These are phyloP conservation scores for Exocentrus adspersus DNA, from an alignment of 2,888 invertebrate species.

Conservation along the genomic window DNA sequence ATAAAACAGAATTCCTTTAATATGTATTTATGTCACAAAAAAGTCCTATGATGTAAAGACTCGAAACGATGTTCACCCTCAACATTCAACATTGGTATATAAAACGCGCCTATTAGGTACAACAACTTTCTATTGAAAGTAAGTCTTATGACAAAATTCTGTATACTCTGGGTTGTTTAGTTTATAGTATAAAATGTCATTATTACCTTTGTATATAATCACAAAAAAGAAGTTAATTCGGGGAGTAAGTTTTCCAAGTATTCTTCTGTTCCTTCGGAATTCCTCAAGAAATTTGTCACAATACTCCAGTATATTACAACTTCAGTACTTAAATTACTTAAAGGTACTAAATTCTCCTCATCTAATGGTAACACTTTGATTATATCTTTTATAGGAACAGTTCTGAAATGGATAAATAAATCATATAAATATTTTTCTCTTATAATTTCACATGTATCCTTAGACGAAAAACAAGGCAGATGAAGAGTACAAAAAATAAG, in stretches of 20 bases:
- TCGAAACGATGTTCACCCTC: too few relatives aligned
- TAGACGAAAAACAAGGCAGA: too few relatives aligned
- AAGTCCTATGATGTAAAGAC: too few relatives aligned
- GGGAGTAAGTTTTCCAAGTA: constrained; percentile 67
- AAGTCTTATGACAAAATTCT: too few relatives aligned
- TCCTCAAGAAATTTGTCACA: constrained; percentile 63
- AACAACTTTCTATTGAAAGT: background rate
- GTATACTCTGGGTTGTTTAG: too few relatives aligned
- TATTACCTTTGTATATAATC: constrained; percentile 65
- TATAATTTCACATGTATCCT: too few relatives aligned
- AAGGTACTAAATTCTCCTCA: constrained; percentile 61
- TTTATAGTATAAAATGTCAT: too few relatives aligned
- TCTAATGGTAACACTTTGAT: constrained; percentile 61
- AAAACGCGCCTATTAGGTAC: background rate
- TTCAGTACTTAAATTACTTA: constrained; percentile 62
- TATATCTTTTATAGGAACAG: constrained; percentile 56
- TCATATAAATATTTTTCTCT: too few relatives aligned
- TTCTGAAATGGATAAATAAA: constrained; percentile 58
- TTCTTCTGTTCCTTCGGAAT: constrained; percentile 60
- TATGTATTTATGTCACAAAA: too few relatives aligned
- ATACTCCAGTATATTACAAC: constrained; percentile 68
- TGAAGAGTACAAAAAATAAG: too few relatives aligned
- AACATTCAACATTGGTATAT: too few relatives aligned
- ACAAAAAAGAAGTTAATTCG: constrained; percentile 67
- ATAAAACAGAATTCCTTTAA: too few relatives aligned